phyloP scores from a whole-genome alignment of 2,888 invertebrate species.

The Synergus gifuensis region DNA sequence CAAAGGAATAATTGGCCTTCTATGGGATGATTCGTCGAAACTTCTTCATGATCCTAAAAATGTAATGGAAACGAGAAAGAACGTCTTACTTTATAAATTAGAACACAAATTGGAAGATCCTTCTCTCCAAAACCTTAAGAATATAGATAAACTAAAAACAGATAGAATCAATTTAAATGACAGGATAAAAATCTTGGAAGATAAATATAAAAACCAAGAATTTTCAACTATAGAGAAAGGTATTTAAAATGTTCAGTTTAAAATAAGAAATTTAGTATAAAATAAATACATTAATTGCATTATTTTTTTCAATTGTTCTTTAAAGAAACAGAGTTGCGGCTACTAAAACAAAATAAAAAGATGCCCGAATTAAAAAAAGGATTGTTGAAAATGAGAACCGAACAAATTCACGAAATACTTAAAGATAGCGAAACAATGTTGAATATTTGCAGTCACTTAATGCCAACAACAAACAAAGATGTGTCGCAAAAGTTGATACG shows the following conservation, averaged over 20 bases:
- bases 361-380: conserved; percentile 59
- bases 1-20: conserved; percentile 62
- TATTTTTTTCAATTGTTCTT: conserved; percentile 7
- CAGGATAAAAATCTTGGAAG: conserved; percentile 61
- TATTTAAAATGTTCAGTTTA: conserved; percentile 41
- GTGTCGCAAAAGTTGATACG: conserved; percentile 61
- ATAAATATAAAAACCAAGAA: conserved; percentile 63
- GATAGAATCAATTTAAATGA: conserved; percentile 56
- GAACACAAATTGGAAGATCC: conserved; percentile 56
- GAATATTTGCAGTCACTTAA: conserved; percentile 66
- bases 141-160: conserved; percentile 56
- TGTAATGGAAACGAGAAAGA: conserved; percentile 63
- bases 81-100: conserved; percentile 66
- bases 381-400: conserved; percentile 63
- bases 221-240: conserved; percentile 65
- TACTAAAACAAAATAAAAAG: conserved; percentile 62
- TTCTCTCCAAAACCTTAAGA: conserved; percentile 57
- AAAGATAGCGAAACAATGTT: conserved; percentile 66
- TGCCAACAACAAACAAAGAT: conserved; percentile 65
- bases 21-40: conserved; percentile 68
- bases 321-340: conserved; percentile 43
- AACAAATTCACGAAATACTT: conserved; percentile 64
- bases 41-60: conserved; percentile 56
- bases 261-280: no score
- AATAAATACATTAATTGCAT: conserved; percentile 1